Conservation (phyloP, 2,113 vertebrate species). For the Accipiter cooperii region DNA sequence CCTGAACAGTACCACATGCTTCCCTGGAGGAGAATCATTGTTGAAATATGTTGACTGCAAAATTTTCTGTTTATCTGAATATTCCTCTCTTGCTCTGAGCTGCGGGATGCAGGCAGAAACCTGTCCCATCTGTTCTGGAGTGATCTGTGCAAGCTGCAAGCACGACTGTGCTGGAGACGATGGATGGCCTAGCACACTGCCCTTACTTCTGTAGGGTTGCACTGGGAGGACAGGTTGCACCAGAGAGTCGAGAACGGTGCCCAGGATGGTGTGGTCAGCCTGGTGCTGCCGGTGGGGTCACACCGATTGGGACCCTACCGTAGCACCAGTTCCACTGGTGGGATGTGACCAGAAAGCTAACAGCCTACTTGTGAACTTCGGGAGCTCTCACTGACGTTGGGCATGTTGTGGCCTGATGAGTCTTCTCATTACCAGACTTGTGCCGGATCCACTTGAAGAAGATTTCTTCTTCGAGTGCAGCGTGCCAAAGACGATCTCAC, state of each 20-base stretch:
- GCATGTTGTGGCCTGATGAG: background rate
- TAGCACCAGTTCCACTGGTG: background rate
- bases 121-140: background rate
- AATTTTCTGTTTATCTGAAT: constrained; percentile 33
- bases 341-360: too few species aligned
- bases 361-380: background rate
- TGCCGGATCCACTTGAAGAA: background rate
- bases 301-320: too few species aligned
- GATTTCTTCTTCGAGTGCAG: background rate
- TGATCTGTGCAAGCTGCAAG: background rate
- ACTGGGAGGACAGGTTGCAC: background rate
- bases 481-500: background rate
- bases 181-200: background rate
- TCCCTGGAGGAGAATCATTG: constrained; percentile 28
- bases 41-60: constrained; percentile 31
- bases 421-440: background rate
- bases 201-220: background rate
- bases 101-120: background rate
- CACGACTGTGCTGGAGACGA: background rate
- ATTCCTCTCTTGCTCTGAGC: background rate
- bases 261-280: background rate
- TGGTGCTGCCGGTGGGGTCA: background rate
- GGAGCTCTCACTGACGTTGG: background rate
- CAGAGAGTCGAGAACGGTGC: background rate
- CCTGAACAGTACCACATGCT: background rate